These are phyloP conservation scores for Cheilinus undulatus DNA, from an alignment of 2,113 vertebrate species.

Conservation along the genomic window DNA sequence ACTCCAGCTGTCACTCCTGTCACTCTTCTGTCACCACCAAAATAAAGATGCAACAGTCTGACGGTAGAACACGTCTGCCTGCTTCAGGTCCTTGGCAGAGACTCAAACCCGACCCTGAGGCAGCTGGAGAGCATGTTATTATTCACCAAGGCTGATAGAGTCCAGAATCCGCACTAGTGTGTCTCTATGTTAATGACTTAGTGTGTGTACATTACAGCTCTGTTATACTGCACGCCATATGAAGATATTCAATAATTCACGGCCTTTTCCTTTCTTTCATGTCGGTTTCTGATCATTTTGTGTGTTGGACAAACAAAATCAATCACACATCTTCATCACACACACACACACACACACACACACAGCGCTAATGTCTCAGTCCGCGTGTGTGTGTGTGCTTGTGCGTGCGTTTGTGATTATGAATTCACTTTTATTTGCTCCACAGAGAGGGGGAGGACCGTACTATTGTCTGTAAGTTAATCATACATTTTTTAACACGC, in stretches of 20 bases:
- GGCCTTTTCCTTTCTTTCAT: slow-evolving; percentile 33
- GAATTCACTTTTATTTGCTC: slow-evolving; percentile 72
- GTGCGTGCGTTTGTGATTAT: slow-evolving; percentile 36
- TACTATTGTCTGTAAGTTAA: slow-evolving; percentile 12
- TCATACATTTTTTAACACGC: slow-evolving; percentile 51
- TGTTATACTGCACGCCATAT: too few species aligned
- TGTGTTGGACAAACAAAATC: too few species aligned
- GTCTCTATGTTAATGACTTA: too few species aligned
- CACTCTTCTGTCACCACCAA: neutral
- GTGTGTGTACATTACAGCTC: too few species aligned
- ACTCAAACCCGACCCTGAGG: too few species aligned
- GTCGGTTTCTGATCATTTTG: slow-evolving; percentile 22
- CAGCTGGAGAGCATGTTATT: too few species aligned
- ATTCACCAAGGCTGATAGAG: too few species aligned
- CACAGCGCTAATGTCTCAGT: neutral
- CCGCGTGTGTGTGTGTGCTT: neutral
- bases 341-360: slow-evolving; percentile 32
- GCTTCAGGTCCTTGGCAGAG: too few species aligned
- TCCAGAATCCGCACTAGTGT: too few species aligned
- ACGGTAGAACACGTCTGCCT: too few species aligned
- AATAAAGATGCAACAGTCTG: neutral
- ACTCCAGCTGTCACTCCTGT: neutral
- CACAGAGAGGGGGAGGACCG: neutral
- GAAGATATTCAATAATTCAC: too few species aligned
- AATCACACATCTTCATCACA: neutral